These are phyloP conservation scores for Diplazon laetatorius DNA, from an alignment of 2,888 invertebrate species.

Conservation along the genomic window DNA sequence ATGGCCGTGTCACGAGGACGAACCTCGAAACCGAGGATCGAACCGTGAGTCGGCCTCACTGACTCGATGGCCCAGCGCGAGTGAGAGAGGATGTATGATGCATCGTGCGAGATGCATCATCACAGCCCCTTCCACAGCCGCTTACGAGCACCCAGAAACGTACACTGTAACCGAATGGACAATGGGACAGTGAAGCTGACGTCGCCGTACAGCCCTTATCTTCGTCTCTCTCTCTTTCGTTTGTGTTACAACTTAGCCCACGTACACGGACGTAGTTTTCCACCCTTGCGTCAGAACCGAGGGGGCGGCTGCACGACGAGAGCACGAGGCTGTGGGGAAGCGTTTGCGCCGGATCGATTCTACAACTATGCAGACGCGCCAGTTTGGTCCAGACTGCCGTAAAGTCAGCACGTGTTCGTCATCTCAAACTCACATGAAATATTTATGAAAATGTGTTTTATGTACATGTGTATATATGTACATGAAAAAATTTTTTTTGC, in stretches of 20 bases:
- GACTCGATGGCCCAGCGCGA: neutral
- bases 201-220: too few relatives aligned
- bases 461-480: neutral
- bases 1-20: too few relatives aligned
- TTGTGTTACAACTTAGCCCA: neutral
- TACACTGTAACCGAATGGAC: slow-evolving; percentile 10
- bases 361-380: slow-evolving; percentile 73
- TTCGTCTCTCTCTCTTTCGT: neutral
- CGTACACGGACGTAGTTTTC: slow-evolving; percentile 39
- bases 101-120: slow-evolving; percentile 42
- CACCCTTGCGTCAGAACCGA: slow-evolving; percentile 50
- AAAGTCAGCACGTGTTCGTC: slow-evolving; percentile 59
- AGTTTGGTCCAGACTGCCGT: slow-evolving; percentile 78
- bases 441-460: neutral
- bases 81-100: slow-evolving; percentile 51
- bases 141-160: neutral
- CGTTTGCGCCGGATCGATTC: slow-evolving; percentile 78
- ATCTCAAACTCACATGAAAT: neutral
- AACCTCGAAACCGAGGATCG: too few relatives aligned
- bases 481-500: neutral
- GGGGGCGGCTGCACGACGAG: slow-evolving; percentile 49
- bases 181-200: neutral
- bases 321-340: slow-evolving; percentile 47
- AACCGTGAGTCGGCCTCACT: too few relatives aligned
- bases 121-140: slow-evolving; percentile 16